A percentile compares a stretch with the other conserved stretches of the same genome.
These are phyloP conservation scores for Microchrysa polita DNA, from an alignment of 2,888 invertebrate genomes.

Conservation along the genomic window DNA sequence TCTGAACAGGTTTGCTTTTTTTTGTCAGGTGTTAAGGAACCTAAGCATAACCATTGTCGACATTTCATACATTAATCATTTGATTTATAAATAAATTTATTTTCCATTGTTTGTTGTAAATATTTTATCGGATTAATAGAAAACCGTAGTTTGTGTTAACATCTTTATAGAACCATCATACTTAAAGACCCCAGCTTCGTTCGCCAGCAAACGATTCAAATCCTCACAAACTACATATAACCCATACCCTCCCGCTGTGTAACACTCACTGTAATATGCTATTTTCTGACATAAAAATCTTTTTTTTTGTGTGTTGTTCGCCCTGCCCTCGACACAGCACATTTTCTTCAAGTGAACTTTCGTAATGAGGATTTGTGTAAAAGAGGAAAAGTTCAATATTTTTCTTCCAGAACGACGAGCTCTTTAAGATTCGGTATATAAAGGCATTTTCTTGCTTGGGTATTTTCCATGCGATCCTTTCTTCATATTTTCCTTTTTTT, in stretches of 20 bases:
- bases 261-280: neutral
- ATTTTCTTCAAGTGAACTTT: constrained; percentile 27
- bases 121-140: no score
- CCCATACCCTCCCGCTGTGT: neutral
- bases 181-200: neutral
- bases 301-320: neutral
- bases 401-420: constrained; percentile 1
- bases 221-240: no score
- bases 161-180: no score
- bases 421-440: neutral
- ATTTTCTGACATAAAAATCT: neutral
- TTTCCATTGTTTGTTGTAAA: no score
- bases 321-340: neutral
- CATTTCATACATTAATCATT: no score
- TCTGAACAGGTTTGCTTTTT: no score
- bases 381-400: constrained; percentile 21
- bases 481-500: neutral
- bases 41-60: no score
- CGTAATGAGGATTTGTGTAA: constrained; percentile 41
- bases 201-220: neutral
- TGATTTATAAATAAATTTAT: no score
- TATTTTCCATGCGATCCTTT: neutral
- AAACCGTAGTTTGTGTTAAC: no score
- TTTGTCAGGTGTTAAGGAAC: no score
- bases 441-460: neutral